Conservation (phyloP, 2,888 invertebrate genomes). For the Temnothorax unifasciatus region DNA sequence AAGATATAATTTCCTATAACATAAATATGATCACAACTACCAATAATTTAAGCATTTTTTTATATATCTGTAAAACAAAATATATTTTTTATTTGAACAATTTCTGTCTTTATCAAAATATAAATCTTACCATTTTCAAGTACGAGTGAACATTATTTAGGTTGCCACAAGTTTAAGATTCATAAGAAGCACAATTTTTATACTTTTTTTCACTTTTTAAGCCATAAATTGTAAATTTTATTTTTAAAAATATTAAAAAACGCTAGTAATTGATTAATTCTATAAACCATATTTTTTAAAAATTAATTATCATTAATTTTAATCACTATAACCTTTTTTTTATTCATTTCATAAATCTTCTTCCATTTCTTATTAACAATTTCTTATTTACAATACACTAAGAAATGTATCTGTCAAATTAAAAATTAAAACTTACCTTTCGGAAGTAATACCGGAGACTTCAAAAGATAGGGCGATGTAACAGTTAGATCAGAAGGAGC, state of each 20-base stretch:
- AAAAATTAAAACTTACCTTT: constrained; percentile 38
- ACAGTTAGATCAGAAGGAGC: background rate
- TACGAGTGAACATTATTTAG: background rate
- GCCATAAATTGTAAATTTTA: background rate
- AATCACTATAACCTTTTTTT: too few species aligned
- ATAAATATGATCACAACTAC: too few species aligned
- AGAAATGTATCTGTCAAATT: background rate
- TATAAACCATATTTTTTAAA: too few species aligned
- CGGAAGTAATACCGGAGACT: background rate
- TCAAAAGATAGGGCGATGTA: background rate
- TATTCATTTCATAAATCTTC: too few species aligned
- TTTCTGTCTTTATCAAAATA: background rate
- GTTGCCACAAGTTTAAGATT: background rate
- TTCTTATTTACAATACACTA: background rate
- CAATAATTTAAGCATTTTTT: background rate
- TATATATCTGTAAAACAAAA: background rate
- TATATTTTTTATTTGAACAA: background rate
- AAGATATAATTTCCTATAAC: background rate
- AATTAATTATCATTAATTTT: too few species aligned
- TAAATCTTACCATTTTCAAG: background rate
- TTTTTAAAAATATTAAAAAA: too few species aligned
- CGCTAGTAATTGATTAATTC: background rate
- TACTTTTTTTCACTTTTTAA: background rate
- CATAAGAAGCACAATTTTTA: background rate
- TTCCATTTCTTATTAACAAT: too few species aligned